phyloP scores from a whole-genome alignment of 2,888 invertebrate species.

The Mesochorus sp. region DNA sequence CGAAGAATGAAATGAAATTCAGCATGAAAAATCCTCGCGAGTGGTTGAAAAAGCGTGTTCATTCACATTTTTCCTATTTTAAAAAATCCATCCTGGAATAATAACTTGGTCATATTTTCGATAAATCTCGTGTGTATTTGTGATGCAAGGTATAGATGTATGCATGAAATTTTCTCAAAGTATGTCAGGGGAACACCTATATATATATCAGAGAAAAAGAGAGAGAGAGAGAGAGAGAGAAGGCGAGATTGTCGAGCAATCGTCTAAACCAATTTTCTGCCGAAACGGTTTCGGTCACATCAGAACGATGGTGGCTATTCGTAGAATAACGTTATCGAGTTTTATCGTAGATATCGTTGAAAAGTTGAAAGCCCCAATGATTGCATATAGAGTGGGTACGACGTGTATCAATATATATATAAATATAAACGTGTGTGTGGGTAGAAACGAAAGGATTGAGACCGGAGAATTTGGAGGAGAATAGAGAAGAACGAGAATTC shows the following conservation, averaged over 20 bases:
- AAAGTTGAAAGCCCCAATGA: conserved; percentile 38
- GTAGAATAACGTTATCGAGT: conserved; percentile 40
- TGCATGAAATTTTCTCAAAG: neutral
- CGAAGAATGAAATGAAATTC: no score
- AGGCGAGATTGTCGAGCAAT: conserved; percentile 15
- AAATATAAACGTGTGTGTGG: no score
- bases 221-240: neutral
- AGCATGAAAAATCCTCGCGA: no score
- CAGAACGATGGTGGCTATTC: neutral
- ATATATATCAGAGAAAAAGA: neutral
- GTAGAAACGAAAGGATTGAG: conserved; percentile 2
- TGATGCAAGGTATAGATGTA: neutral
- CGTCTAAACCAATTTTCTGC: conserved; percentile 46
- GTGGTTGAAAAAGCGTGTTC: no score
- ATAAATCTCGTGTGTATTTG: neutral
- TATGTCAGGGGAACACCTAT: neutral
- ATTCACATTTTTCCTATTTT: no score
- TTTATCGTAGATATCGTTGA: conserved; percentile 39
- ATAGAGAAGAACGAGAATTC: conserved; percentile 24
- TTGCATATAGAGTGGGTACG: conserved; percentile 17
- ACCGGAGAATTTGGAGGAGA: conserved; percentile 31
- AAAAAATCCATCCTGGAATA: no score
- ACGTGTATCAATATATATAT: neutral
- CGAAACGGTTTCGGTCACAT: conserved; percentile 21
- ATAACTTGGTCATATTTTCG: no score